Evolutionary conservation across 2,113 vertebrate genomes (phyloP).

Genomic region (Paramormyrops kingsleyae): DNA sequence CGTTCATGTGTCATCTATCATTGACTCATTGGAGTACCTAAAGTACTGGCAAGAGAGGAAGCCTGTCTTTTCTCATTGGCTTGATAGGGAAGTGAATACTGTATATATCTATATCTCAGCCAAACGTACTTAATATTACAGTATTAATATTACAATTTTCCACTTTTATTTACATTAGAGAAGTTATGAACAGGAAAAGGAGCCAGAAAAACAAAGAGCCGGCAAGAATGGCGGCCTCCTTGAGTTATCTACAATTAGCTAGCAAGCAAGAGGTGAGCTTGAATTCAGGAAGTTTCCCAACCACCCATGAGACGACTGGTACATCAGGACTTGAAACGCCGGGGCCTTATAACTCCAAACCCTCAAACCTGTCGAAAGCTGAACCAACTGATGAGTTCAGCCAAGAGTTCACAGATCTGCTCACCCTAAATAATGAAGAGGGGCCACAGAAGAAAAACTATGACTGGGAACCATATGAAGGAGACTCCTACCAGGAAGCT

Average conservation of each 20-base stretch:
- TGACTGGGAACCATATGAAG: background rate
- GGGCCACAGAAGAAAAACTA: background rate
- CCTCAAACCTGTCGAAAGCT: background rate
- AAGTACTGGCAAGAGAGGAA: background rate
- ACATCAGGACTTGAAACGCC: background rate
- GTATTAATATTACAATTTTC: background rate
- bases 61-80: background rate
- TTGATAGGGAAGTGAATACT: background rate
- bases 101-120: background rate
- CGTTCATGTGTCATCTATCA: background rate
- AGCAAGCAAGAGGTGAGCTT: background rate
- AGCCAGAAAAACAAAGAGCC: background rate
- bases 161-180: background rate
- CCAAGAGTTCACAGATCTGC: background rate
- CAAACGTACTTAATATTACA: background rate
- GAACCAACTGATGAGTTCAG: background rate
- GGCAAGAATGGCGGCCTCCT: slow-evolving; percentile 1
- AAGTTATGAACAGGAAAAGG: background rate
- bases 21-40: background rate
- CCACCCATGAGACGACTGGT: no score
- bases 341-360: background rate
- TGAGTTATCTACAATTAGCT: background rate
- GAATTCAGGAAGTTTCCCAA: background rate
- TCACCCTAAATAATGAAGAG: background rate
- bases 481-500: background rate